Evolutionary conservation across 2,113 vertebrate species (phyloP).

Genomic region (Solenodon paradoxus): DNA sequence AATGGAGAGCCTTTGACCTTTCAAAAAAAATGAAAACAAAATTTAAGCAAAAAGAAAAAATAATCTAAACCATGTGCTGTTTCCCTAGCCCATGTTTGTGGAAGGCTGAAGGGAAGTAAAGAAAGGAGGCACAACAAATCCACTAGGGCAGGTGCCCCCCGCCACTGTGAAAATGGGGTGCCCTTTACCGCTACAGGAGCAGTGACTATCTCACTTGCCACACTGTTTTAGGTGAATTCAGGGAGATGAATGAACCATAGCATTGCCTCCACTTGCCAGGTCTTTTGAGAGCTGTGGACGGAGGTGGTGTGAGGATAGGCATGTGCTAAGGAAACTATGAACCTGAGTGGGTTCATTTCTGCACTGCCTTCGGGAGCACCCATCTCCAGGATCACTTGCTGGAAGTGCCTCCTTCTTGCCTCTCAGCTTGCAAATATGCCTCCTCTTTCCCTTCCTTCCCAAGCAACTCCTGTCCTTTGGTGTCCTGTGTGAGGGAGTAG

Average conservation of each 20-base stretch:
- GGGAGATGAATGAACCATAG: not conserved
- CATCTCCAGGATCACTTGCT: not conserved
- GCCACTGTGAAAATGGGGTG: accelerated
- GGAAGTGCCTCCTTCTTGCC: not conserved
- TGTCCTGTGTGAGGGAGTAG: not conserved
- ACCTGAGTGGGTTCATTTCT: not conserved
- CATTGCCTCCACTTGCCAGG: not conserved
- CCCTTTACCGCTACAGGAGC: accelerated
- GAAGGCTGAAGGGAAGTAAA: not conserved
- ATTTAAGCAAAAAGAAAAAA: no score
- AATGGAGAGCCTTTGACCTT: no score
- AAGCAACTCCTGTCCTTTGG: not conserved
- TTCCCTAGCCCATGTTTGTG: not conserved
- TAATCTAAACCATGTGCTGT: not conserved
- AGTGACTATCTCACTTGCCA: not conserved
- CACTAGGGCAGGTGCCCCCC: accelerated
- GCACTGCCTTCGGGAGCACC: not conserved
- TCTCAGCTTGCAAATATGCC: not conserved
- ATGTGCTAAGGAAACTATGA: no score
- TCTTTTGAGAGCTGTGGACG: not conserved
- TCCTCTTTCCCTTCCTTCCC: not conserved
- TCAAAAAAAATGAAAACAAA: not conserved
- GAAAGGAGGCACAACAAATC: not conserved
- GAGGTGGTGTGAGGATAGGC: not conserved
- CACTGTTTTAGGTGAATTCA: not conserved